Conservation (phyloP, 2,888 invertebrate species). For the Prosopocoilus inquinatus region DNA sequence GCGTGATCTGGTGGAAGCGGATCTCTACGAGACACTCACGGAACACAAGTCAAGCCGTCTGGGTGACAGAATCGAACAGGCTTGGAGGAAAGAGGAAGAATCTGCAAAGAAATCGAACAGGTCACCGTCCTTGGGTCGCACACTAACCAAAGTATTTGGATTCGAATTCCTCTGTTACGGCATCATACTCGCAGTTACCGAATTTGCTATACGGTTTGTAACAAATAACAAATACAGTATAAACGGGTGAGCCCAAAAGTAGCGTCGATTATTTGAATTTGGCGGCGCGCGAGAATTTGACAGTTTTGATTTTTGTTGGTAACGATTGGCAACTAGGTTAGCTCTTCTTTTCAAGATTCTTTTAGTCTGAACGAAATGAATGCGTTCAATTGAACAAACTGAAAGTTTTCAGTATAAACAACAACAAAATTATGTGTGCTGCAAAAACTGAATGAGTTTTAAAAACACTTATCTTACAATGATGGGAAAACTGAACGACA, state of each 20-base stretch:
- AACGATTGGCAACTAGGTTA: too few species aligned
- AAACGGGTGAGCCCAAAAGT: not conserved
- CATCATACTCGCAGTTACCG: constrained; percentile 61
- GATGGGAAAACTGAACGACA: too few species aligned
- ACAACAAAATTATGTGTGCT: too few species aligned
- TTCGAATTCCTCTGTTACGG: constrained; percentile 62
- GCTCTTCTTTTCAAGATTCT: too few species aligned
- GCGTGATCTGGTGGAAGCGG: constrained; percentile 63
- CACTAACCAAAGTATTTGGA: constrained; percentile 62
- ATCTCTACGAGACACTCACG: constrained; percentile 65
- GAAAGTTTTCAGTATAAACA: too few species aligned
- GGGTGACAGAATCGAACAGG: constrained; percentile 62
- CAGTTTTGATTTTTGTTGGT: too few species aligned
- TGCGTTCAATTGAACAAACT: too few species aligned
- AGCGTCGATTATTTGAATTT: not conserved
- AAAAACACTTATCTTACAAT: too few species aligned
- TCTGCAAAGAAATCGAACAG: constrained; percentile 44
- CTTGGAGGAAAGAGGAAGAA: constrained; percentile 62
- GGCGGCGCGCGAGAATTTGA: too few species aligned
- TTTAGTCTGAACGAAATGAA: too few species aligned
- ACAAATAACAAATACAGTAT: not conserved
- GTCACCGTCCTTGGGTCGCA: constrained; percentile 61
- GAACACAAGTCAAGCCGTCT: constrained; percentile 67
- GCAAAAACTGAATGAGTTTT: too few species aligned
- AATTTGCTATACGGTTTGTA: constrained; percentile 55